These are phyloP conservation scores for Agonopterix alstromeriana DNA, from an alignment of 2,888 invertebrate species.

Conservation along the genomic window DNA sequence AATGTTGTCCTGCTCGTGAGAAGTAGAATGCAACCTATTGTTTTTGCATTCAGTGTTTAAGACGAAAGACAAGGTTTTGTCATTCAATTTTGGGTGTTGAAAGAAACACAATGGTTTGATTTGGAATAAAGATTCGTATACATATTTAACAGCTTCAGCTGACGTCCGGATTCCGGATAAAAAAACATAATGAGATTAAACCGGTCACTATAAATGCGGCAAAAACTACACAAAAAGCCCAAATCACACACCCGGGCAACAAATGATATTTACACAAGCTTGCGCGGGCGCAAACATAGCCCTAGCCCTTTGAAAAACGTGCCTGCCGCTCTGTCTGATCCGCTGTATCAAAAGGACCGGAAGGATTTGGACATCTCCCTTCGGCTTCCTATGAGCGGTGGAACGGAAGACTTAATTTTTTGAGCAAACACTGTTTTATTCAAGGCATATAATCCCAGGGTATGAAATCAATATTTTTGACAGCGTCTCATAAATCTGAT, in stretches of 20 bases:
- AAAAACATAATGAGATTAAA: constrained; percentile 44
- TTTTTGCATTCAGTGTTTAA: not conserved
- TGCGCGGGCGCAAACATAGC: constrained; percentile 42
- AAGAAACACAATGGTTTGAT: too few relatives aligned
- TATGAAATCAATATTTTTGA: too few relatives aligned
- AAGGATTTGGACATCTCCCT: constrained; percentile 48
- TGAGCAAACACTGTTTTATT: constrained; percentile 33
- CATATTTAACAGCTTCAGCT: not conserved
- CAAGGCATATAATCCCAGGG: not conserved
- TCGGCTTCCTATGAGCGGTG: constrained; percentile 21
- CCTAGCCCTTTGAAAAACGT: constrained; percentile 51
- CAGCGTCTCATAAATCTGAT: not conserved
- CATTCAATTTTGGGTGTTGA: too few relatives aligned
- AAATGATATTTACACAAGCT: constrained; percentile 55
- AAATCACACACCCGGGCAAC: constrained; percentile 51
- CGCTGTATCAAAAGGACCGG: constrained; percentile 57
- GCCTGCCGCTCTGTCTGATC: constrained; percentile 34
- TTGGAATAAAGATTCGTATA: not conserved
- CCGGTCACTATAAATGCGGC: constrained; percentile 28
- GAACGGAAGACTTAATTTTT: constrained; percentile 34
- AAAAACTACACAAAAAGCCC: constrained; percentile 42
- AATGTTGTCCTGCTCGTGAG: constrained; percentile 19
- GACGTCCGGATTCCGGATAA: constrained; percentile 31
- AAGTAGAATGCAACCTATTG: constrained; percentile 6
- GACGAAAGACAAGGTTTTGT: too few relatives aligned